Conservation (phyloP, 2,888 invertebrate genomes). For the Trisateles emortualis region DNA sequence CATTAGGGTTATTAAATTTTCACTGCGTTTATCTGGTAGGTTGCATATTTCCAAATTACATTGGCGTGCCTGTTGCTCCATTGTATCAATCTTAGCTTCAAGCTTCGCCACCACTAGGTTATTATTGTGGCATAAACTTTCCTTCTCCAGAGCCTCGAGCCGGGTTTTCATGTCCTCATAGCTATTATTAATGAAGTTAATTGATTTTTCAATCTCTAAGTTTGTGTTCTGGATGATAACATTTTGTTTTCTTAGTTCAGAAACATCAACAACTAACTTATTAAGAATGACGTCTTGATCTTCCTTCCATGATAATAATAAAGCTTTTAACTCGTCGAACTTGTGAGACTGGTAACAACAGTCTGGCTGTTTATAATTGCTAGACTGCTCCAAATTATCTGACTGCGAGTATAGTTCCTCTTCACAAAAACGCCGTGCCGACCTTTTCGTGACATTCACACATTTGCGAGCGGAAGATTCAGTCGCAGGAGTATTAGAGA, state of each 20-base stretch:
- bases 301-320: neutral
- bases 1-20: slow-evolving; percentile 5
- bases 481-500: too few relatives aligned
- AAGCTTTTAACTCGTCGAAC: neutral
- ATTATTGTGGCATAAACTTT: too few relatives aligned
- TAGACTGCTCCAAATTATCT: too few relatives aligned
- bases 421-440: too few relatives aligned
- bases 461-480: too few relatives aligned
- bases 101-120: neutral
- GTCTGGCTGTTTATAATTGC: too few relatives aligned
- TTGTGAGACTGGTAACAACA: too few relatives aligned
- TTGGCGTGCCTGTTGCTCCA: too few relatives aligned
- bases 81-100: neutral
- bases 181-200: neutral
- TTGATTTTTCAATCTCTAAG: slow-evolving; percentile 3
- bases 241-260: neutral
- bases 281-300: neutral
- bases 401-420: too few relatives aligned
- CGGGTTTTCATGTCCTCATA: neutral
- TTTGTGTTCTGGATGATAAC: neutral
- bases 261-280: neutral
- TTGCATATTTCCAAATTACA: too few relatives aligned
- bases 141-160: neutral
- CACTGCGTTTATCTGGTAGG: too few relatives aligned
- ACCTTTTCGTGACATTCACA: too few relatives aligned